phyloP scores from a whole-genome alignment of 1,140 invertebrate species.

The Asobara japonica region DNA sequence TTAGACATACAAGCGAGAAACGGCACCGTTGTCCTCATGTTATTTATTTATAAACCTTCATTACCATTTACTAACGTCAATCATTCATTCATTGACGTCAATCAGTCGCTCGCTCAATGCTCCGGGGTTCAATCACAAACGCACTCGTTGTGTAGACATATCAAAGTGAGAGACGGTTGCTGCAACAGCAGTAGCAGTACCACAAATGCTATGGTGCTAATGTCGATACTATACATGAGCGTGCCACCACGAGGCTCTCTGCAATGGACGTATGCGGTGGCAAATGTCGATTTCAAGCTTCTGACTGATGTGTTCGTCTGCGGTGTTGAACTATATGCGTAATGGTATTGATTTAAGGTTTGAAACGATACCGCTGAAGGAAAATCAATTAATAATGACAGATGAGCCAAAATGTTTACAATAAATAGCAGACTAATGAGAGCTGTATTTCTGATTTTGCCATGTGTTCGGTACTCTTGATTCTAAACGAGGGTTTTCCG shows the following conservation, averaged over 20 bases:
- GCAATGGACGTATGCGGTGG: slow-evolving; percentile 16
- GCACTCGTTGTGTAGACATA: slow-evolving; percentile 2
- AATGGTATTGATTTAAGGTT: not conserved
- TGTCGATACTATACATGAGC: slow-evolving; percentile 8
- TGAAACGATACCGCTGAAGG: not conserved
- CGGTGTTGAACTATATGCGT: not conserved
- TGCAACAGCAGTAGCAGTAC: not conserved
- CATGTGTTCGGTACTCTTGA: not conserved
- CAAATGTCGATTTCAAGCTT: slow-evolving; percentile 11
- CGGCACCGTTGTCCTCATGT: not conserved
- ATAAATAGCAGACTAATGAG: not conserved
- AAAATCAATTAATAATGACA: slow-evolving; percentile 6
- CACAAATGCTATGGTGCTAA: slow-evolving; percentile 6
- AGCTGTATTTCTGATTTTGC: not conserved
- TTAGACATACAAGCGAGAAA: not conserved
- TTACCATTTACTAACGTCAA: not conserved
- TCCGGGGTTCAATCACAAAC: not conserved
- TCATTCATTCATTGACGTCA: slow-evolving; percentile 2
- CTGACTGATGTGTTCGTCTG: slow-evolving; percentile 5
- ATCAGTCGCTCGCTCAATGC: not conserved
- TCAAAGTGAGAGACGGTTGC: slow-evolving; percentile 2
- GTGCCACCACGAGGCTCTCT: not conserved
- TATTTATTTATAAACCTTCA: not conserved
- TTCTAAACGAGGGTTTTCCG: too few species aligned
- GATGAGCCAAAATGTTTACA: not conserved